Base-by-base conservation (phyloP, 2,888 invertebrate genomes). In the Cantharis rufa region DNA sequence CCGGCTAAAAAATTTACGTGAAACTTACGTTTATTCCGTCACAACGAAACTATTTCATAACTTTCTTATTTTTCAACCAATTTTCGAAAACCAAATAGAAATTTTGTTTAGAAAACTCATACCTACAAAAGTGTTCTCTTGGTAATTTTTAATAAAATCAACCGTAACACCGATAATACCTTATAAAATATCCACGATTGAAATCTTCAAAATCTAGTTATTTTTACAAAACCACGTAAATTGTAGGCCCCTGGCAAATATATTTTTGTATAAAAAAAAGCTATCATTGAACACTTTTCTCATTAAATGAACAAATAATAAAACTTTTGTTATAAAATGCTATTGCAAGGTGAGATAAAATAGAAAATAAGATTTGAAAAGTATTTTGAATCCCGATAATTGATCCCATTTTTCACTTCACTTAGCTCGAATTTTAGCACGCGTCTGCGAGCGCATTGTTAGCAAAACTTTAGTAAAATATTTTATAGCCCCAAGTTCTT, bases 361-460 rank as follows among this genome's bases (percentile, higher is more conserved):
- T 70, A 72, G 71, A 74, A 76, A 74, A 69, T 75, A 70, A 75
- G 71, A 77, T 77, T 48, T 77, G 72, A 74, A 73, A 78, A 72
- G 78, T 72, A 75, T 78, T 78, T 75, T 78, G 70, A 77, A 72
- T 73, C 74, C 62, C 66, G 70, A 76, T 78, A 80, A 80, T 80
- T 80, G 79, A 80, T 79, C 78, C 76, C 74, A 79, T 80, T 79
- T 80, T 79, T 79, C 80, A 76, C 71, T 78, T 76, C 74, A 80
- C 72, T 79, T 78, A 76, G 63, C 77, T 62, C 15, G 71, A 78
- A 78, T 75, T 78, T 78, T 69, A 74, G 71, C 71, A 78, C 78
- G 78, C 78, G 73, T 78, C 78, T 78, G 75, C 78, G 75, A 75
- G 63, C 71, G 63, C 74, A 73, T 78, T 78, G 78, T 78, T 74